phyloP scores from a whole-genome alignment of 1,140 invertebrate genomes.

The Drosophila prosaltans region DNA sequence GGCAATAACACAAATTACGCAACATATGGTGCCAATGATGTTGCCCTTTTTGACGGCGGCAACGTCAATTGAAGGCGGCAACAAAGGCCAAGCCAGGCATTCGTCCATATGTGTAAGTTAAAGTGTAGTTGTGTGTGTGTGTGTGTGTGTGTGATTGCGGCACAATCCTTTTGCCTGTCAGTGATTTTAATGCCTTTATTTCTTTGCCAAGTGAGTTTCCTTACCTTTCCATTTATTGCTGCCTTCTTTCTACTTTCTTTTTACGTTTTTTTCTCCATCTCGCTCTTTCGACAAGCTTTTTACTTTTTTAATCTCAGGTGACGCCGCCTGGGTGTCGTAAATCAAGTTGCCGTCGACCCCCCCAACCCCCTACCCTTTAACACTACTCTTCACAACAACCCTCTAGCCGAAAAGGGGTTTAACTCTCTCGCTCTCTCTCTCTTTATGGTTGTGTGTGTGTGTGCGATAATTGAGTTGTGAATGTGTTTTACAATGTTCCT shows the following conservation, averaged over 20 bases:
- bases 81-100: constrained; percentile 41
- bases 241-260: constrained; percentile 3
- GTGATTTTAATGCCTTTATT: constrained; percentile 82
- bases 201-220: constrained; percentile 51
- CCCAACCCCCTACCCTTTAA: constrained; percentile 22
- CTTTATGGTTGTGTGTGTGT: constrained; percentile 32
- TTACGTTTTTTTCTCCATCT: constrained; percentile 40
- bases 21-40: constrained; percentile 83
- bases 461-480: constrained; percentile 79
- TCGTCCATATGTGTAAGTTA: constrained; percentile 17
- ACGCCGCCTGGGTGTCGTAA: constrained; percentile 82
- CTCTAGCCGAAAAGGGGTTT: constrained; percentile 53
- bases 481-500: constrained; percentile 47
- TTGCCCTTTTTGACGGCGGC: constrained; percentile 68
- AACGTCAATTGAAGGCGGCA: constrained; percentile 39
- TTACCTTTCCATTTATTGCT: constrained; percentile 46
- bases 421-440: constrained; percentile 19
- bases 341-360: constrained; percentile 60
- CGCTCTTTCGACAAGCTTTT: constrained; percentile 75
- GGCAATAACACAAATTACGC: constrained; percentile 83
- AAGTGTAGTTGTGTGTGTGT: not conserved
- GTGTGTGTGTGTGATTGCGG: constrained; percentile 54
- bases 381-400: not conserved
- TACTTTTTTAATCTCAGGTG: constrained; percentile 83
- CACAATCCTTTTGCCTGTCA: constrained; percentile 79